Percentiles rank a stretch among this genome's conserved stretches.
Conservation (phyloP, 2,888 invertebrate species). For the Ophioninae sp. region DNA sequence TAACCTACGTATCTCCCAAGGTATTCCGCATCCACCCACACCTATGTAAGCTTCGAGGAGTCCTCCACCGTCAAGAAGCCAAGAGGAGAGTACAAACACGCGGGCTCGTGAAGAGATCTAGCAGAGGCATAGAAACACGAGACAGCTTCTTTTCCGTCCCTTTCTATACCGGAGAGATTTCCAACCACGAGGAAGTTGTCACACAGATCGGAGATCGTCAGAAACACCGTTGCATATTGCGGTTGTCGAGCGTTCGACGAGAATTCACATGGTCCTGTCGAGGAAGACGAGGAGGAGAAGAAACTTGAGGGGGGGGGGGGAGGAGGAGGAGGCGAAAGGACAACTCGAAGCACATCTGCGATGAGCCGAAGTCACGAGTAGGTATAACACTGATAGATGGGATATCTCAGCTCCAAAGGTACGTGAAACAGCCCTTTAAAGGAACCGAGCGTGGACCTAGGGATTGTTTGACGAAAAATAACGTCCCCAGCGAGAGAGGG, state of each 20-base stretch:
- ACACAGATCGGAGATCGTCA: constrained; percentile 30
- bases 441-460: constrained; percentile 37
- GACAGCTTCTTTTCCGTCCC: constrained; percentile 17
- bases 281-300: neutral
- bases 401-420: constrained; percentile 57
- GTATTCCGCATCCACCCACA: constrained; percentile 55
- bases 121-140: constrained; percentile 5
- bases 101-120: constrained; percentile 4
- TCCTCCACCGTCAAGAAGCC: neutral
- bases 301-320: constrained; percentile 16
- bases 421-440: constrained; percentile 63
- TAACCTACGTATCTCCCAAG: constrained; percentile 32
- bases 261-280: constrained; percentile 15
- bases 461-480: constrained; percentile 36
- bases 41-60: constrained; percentile 59
- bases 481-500: neutral
- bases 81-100: neutral
- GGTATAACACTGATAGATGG: constrained; percentile 57
- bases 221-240: constrained; percentile 1
- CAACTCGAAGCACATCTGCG: constrained; percentile 40
- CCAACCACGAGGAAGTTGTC: constrained; percentile 54
- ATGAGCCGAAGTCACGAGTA: constrained; percentile 60
- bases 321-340: constrained; percentile 47
- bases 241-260: constrained; percentile 13
- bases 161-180: constrained; percentile 28